Percentiles rank a stretch among this genome's conserved stretches.
Evolutionary conservation across 1,140 invertebrate species (phyloP).

Genomic region (Drosophila punjabiensis): DNA sequence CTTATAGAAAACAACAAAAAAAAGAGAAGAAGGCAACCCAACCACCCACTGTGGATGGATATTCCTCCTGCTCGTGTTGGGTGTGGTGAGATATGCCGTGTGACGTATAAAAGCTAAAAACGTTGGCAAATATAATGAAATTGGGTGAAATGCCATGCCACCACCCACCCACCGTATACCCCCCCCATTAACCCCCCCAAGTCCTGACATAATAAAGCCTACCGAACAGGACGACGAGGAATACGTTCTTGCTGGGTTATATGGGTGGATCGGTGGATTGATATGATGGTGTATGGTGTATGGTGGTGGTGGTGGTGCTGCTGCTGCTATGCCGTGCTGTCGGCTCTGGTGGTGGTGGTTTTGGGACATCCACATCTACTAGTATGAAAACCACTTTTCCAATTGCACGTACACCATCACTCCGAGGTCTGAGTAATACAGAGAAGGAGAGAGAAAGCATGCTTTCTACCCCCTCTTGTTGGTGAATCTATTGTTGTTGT

Average conservation of each 20-base stretch:
- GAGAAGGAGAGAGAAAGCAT: slow-evolving; percentile 30
- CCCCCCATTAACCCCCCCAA: slow-evolving; percentile 6
- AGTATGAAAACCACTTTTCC: slow-evolving; percentile 80
- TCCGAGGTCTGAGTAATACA: slow-evolving; percentile 56
- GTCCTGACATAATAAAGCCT: slow-evolving; percentile 80
- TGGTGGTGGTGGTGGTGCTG: slow-evolving; percentile 23
- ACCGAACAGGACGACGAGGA: slow-evolving; percentile 60
- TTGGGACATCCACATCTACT: slow-evolving; percentile 66
- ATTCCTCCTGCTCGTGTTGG: slow-evolving; percentile 36
- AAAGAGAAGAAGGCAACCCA: slow-evolving; percentile 6
- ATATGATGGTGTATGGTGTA: slow-evolving; percentile 18
- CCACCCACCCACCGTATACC: slow-evolving; percentile 16
- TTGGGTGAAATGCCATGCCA: slow-evolving; percentile 75
- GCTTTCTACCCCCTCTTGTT: slow-evolving; percentile 21
- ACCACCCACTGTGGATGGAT: slow-evolving; percentile 32
- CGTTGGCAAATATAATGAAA: slow-evolving; percentile 84
- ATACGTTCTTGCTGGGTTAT: slow-evolving; percentile 28
- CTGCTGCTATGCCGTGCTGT: neutral
- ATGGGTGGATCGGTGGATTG: slow-evolving; percentile 34
- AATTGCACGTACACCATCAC: slow-evolving; percentile 70
- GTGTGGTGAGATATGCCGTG: slow-evolving; percentile 84
- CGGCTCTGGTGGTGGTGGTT: slow-evolving; percentile 48
- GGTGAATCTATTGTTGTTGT: slow-evolving; percentile 23
- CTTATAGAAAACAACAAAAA: slow-evolving; percentile 12
- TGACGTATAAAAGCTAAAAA: slow-evolving; percentile 84